These are phyloP conservation scores for Solea solea DNA, from an alignment of 2,113 vertebrate genomes.

Conservation along the genomic window DNA sequence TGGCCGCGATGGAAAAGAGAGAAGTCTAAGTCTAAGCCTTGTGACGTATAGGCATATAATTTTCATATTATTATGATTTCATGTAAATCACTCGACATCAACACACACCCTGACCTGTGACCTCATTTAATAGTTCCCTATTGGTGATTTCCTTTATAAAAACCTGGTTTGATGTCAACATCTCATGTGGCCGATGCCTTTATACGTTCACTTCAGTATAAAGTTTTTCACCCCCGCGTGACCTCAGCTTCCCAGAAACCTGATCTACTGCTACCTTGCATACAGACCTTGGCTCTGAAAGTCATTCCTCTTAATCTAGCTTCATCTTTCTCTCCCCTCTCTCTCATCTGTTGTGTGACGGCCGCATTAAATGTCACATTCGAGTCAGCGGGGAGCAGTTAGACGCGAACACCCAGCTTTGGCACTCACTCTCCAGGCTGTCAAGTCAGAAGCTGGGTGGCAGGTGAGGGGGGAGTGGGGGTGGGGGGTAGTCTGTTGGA, in stretches of 20 bases:
- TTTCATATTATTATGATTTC: too few relatives aligned
- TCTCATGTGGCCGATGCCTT: conserved; percentile 25
- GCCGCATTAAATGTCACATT: conserved; percentile 26
- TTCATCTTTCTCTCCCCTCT: conserved; percentile 10
- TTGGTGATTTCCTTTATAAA: conserved; percentile 23
- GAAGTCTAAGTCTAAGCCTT: too few relatives aligned
- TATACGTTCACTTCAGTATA: conserved; percentile 14
- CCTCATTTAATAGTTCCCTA: neutral
- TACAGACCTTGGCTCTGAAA: conserved; percentile 18
- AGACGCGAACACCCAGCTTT: conserved; percentile 7
- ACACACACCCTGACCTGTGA: conserved; percentile 19
- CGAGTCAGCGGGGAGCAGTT: conserved; percentile 21
- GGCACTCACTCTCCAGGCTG: conserved; percentile 1
- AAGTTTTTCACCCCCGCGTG: neutral
- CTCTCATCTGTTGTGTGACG: conserved; percentile 21
- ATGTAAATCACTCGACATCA: neutral
- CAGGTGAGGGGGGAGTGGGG: conserved; percentile 1
- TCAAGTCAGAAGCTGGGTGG: conserved; percentile 14
- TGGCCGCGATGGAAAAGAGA: too few relatives aligned
- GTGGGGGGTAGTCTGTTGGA: conserved; percentile 8
- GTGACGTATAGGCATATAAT: too few relatives aligned
- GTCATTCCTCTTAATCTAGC: conserved; percentile 11
- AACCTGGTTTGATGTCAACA: conserved; percentile 4
- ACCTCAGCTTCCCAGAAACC: conserved; percentile 45
- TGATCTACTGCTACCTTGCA: conserved; percentile 3